Percentiles rank a stretch among this genome's conserved stretches.
Conservation (phyloP, 2,888 invertebrate species). For the Polydrusus cervinus region DNA sequence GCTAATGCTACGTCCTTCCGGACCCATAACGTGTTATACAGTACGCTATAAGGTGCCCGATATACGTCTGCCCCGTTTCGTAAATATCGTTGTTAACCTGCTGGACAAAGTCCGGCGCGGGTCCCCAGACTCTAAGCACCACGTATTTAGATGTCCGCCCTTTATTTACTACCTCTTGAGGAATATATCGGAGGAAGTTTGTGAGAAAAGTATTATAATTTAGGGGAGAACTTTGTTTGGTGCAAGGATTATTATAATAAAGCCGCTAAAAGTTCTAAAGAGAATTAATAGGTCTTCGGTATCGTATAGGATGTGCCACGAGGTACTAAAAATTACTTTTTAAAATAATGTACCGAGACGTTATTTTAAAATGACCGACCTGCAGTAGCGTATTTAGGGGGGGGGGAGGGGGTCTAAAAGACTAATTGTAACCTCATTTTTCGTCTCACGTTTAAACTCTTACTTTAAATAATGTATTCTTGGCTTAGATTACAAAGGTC, state of each 20-base stretch:
- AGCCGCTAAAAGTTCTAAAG: conserved; percentile 2
- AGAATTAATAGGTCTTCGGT: neutral
- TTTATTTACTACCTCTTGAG: conserved; percentile 61
- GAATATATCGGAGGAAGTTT: conserved; percentile 55
- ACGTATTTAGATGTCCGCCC: conserved; percentile 59
- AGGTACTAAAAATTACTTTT: neutral
- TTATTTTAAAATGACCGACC: too few species aligned
- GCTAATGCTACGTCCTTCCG: conserved; percentile 59
- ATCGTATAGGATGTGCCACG: neutral
- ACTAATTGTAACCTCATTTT: too few species aligned
- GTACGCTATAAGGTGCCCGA: conserved; percentile 60
- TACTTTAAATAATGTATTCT: too few species aligned
- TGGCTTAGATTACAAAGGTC: too few species aligned
- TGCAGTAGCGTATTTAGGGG: too few species aligned
- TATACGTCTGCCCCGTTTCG: conserved; percentile 58
- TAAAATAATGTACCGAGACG: too few species aligned
- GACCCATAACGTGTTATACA: conserved; percentile 60
- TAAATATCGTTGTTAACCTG: conserved; percentile 59
- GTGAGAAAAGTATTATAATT: conserved; percentile 53
- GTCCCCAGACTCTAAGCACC: conserved; percentile 57
- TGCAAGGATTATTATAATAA: conserved; percentile 47
- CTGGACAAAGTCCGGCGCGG: conserved; percentile 57
- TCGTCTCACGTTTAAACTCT: too few species aligned
- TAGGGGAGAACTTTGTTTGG: conserved; percentile 47
- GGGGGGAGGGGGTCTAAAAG: too few species aligned